These are phyloP conservation scores for Amphiprion clarkii DNA, from an alignment of 2,797 vertebrate genomes.

Conservation along the genomic window DNA sequence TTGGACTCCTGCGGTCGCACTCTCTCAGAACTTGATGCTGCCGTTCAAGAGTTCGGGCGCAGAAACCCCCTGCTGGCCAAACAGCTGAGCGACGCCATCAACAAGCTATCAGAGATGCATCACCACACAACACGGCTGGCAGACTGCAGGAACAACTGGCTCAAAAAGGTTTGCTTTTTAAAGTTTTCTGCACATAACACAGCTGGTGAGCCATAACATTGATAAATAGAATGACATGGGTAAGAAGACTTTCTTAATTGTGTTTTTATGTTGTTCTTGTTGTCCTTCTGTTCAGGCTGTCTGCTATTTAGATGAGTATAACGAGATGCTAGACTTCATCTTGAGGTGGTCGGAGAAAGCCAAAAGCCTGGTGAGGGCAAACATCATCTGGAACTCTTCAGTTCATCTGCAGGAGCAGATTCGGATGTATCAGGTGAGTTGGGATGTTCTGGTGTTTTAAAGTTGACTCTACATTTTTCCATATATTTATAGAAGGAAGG, in stretches of 20 bases:
- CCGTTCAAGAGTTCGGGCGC: slow-evolving; percentile 92
- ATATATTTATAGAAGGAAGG: neutral
- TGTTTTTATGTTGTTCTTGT: slow-evolving; percentile 24
- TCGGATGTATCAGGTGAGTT: slow-evolving; percentile 91
- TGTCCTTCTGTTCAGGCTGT: slow-evolving; percentile 83
- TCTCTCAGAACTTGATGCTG: slow-evolving; percentile 90
- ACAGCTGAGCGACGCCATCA: slow-evolving; percentile 89
- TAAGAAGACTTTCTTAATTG: neutral
- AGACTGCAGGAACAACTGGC: slow-evolving; percentile 89
- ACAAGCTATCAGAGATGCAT: slow-evolving; percentile 91
- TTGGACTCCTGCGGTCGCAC: slow-evolving; percentile 90
- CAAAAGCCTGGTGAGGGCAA: slow-evolving; percentile 89
- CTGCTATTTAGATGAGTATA: slow-evolving; percentile 94
- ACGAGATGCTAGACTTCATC: slow-evolving; percentile 93
- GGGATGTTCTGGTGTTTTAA: neutral
- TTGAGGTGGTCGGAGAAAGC: slow-evolving; percentile 96
- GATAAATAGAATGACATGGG: neutral
- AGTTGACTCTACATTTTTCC: neutral
- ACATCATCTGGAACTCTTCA: slow-evolving; percentile 94
- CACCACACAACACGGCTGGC: slow-evolving; percentile 91
- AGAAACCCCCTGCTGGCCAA: slow-evolving; percentile 90
- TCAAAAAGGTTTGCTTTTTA: slow-evolving; percentile 89
- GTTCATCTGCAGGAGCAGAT: slow-evolving; percentile 95
- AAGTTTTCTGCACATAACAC: neutral
- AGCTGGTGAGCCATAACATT: neutral